These are phyloP conservation scores for Pedetes capensis DNA, from an alignment of 2,113 vertebrate genomes.

Conservation along the genomic window DNA sequence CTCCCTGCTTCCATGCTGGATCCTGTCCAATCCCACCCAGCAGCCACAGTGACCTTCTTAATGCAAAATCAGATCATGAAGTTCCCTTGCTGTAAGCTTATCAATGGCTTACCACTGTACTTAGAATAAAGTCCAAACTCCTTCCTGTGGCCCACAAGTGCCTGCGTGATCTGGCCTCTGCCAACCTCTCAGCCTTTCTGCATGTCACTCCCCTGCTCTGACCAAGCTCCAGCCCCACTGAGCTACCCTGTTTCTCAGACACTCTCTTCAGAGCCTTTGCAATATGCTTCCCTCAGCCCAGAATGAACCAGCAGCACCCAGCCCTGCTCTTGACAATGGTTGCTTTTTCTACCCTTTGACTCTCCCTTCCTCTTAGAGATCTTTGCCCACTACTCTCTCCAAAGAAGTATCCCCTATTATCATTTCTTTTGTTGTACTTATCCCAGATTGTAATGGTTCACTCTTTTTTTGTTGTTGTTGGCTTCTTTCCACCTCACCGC, in stretches of 20 bases:
- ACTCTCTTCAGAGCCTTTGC: background rate
- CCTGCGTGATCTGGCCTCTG: constrained; percentile 1
- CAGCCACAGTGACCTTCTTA: constrained; percentile 30
- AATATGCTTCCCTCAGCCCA: background rate
- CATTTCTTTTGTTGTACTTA: background rate
- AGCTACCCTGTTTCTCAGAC: background rate
- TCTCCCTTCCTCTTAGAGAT: background rate
- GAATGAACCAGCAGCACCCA: background rate
- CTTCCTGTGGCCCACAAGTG: background rate
- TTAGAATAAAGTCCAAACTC: constrained; percentile 66
- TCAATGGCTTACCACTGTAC: constrained; percentile 63
- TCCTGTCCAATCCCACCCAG: background rate
- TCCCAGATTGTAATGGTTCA: background rate
- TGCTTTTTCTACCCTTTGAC: background rate
- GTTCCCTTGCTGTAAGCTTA: constrained; percentile 60
- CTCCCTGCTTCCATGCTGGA: background rate
- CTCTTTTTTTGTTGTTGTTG: background rate
- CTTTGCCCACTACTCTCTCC: background rate
- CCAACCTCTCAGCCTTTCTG: background rate
- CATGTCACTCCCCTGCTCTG: background rate
- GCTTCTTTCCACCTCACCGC: background rate
- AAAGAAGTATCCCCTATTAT: background rate
- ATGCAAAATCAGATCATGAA: constrained; percentile 35
- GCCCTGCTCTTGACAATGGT: background rate
- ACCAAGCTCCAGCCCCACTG: background rate